These are phyloP conservation scores for Piscicola geometra DNA, from an alignment of 2,888 invertebrate species.

Conservation along the genomic window DNA sequence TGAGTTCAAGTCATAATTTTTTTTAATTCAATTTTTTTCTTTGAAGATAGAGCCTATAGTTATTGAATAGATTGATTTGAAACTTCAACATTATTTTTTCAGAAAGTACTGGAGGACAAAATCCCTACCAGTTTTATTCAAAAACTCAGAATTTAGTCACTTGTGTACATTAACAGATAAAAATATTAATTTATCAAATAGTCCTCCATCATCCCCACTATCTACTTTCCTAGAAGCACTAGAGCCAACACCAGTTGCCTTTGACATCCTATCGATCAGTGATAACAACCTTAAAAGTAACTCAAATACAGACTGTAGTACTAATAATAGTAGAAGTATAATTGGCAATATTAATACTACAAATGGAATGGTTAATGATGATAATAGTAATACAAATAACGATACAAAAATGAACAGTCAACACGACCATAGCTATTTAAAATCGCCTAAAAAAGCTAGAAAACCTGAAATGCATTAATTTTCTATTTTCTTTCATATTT, in stretches of 20 bases:
- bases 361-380: neutral
- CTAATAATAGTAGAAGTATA: neutral
- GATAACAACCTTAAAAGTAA: too few species aligned
- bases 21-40: too few species aligned
- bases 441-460: neutral
- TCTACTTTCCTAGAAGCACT: neutral
- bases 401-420: neutral
- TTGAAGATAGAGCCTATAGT: too few species aligned
- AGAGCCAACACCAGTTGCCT: neutral
- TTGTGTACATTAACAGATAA: neutral
- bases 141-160: too few species aligned
- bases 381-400: neutral
- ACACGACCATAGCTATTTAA: conserved; percentile 15
- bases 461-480: neutral
- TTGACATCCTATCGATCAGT: too few species aligned
- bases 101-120: conserved; percentile 6
- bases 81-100: neutral
- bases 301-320: neutral
- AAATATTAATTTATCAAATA: neutral
- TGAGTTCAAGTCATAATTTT: neutral
- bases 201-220: neutral
- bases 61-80: too few species aligned
- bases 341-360: neutral
- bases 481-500: neutral
- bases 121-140: neutral